Percentiles rank a stretch among this genome's conserved stretches.
These are phyloP conservation scores for Chelidonichthys spinosus DNA, from an alignment of 2,797 vertebrate genomes.

Conservation along the genomic window DNA sequence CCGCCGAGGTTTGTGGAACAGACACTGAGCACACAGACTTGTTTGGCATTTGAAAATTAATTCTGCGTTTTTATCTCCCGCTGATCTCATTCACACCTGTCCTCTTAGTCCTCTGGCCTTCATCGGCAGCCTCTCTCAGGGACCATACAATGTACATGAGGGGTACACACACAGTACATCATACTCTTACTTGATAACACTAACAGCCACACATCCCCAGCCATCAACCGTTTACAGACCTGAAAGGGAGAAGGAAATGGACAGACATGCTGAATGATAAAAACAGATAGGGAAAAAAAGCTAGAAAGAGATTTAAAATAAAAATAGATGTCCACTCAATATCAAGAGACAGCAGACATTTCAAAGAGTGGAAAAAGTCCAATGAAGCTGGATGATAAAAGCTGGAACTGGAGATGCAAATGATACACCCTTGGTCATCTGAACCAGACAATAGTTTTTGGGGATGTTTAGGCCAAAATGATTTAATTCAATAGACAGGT, in stretches of 20 bases:
- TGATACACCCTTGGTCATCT: neutral
- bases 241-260: conserved; percentile 17
- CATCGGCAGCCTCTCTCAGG: conserved; percentile 17
- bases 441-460: neutral
- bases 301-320: conserved; percentile 15
- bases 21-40: neutral
- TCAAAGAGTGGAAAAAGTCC: conserved; percentile 37
- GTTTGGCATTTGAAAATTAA: conserved; percentile 3
- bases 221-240: neutral
- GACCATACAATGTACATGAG: neutral
- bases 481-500: neutral
- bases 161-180: neutral
- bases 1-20: neutral
- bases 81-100: conserved; percentile 17
- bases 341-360: conserved; percentile 29
- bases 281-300: conserved; percentile 15
- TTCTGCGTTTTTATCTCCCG: neutral
- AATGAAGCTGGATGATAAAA: conserved; percentile 43
- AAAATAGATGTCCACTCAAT: neutral
- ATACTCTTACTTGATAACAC: neutral
- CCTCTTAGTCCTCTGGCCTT: conserved; percentile 1
- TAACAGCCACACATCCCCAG: neutral
- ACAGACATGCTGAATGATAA: conserved; percentile 1
- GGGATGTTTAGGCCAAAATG: neutral
- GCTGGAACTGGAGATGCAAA: neutral